Evolutionary conservation across 2,113 vertebrate genomes (phyloP).

Genomic region (Nicator chloris): DNA sequence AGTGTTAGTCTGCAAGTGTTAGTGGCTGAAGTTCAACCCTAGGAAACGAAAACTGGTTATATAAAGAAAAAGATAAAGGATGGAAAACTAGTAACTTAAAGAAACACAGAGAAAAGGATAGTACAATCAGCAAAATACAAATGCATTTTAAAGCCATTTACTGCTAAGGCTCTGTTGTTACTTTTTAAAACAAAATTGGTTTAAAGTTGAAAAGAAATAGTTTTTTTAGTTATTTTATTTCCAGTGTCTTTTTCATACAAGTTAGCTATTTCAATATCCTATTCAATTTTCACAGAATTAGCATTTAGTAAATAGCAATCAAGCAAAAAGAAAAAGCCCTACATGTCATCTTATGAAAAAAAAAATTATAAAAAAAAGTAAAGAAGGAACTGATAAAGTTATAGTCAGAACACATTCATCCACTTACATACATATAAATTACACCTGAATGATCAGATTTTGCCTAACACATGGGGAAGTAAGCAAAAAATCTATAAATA

Average conservation of each 20-base stretch:
- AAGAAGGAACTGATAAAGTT: neutral
- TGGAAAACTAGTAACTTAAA: neutral
- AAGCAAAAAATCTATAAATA: neutral
- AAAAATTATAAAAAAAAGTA: neutral
- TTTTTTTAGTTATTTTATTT: neutral
- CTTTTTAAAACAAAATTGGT: neutral
- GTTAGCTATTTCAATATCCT: neutral
- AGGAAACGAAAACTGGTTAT: neutral
- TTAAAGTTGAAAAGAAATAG: neutral
- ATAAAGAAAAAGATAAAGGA: neutral
- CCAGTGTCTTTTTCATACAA: neutral
- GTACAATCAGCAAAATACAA: neutral
- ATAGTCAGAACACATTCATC: neutral
- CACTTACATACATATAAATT: neutral
- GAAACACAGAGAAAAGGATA: neutral
- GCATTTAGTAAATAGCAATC: neutral
- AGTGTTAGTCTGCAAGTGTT: neutral
- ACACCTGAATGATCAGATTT: neutral
- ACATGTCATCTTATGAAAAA: neutral
- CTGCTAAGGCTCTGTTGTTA: neutral
- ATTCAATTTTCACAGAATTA: neutral
- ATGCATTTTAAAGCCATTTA: neutral
- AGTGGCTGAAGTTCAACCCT: neutral
- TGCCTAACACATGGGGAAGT: neutral
- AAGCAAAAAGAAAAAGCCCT: neutral